Evolutionary conservation across 2,888 invertebrate genomes (phyloP).

Genomic region (Chrysopilus asiliformis): DNA sequence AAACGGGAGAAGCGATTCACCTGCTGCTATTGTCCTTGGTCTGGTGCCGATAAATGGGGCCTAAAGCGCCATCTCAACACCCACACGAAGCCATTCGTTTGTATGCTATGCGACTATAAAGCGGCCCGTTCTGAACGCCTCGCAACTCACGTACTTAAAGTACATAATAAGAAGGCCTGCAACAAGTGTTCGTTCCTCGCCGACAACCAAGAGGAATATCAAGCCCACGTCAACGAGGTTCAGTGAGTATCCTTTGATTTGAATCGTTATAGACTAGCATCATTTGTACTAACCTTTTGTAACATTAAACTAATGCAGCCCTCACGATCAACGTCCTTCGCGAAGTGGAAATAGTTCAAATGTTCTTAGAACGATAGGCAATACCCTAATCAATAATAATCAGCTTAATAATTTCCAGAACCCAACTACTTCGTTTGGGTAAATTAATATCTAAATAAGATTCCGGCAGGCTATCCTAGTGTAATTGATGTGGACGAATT

Average conservation of each 20-base stretch:
- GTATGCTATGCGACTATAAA: slow-evolving; percentile 84
- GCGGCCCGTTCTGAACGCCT: slow-evolving; percentile 82
- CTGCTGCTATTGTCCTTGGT: slow-evolving; percentile 86
- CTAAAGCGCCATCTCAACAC: slow-evolving; percentile 84
- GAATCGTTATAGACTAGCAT: neutral
- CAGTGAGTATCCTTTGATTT: slow-evolving; percentile 44
- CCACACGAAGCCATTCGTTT: slow-evolving; percentile 82
- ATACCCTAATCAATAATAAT: slow-evolving; percentile 34
- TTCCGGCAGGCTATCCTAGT: no score
- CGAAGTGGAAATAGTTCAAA: slow-evolving; percentile 25
- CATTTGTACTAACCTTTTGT: neutral
- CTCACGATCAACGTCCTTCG: slow-evolving; percentile 31
- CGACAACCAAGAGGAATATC: slow-evolving; percentile 67
- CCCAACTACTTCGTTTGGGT: slow-evolving; percentile 34
- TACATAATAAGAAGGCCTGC: slow-evolving; percentile 83
- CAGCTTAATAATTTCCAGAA: slow-evolving; percentile 35
- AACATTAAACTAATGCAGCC: slow-evolving; percentile 19
- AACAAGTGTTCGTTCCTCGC: slow-evolving; percentile 78
- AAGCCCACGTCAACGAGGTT: slow-evolving; percentile 62
- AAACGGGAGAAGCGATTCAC: slow-evolving; percentile 62
- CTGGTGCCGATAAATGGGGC: slow-evolving; percentile 89
- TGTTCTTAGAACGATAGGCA: slow-evolving; percentile 36
- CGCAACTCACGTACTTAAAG: slow-evolving; percentile 80
- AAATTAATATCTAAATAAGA: slow-evolving; percentile 17
- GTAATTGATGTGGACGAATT: no score